Evolutionary conservation across 1,140 invertebrate species (phyloP).

Genomic region (Drosophila subobscura): DNA sequence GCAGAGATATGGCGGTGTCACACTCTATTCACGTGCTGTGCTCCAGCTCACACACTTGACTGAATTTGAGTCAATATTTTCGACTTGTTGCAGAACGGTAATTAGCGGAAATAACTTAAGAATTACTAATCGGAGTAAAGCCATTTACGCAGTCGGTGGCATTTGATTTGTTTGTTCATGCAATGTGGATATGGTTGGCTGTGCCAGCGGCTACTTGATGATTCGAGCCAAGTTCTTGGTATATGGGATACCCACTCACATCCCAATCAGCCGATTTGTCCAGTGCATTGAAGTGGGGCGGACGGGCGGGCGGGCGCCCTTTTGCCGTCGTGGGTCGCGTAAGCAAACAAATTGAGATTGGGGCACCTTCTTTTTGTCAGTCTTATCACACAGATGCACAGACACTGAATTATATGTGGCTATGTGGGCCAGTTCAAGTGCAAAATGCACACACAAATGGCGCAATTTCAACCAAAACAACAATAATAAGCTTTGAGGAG

Average conservation of each 20-base stretch:
- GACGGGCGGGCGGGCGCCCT: slow-evolving; percentile 48
- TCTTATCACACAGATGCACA: slow-evolving; percentile 47
- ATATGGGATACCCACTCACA: not conserved
- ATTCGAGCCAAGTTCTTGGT: slow-evolving; percentile 20
- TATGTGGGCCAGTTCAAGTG: slow-evolving; percentile 69
- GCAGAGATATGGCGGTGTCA: slow-evolving; percentile 23
- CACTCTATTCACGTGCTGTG: slow-evolving; percentile 24
- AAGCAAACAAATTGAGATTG: slow-evolving; percentile 68
- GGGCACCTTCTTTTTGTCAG: slow-evolving; percentile 31
- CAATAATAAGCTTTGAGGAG: slow-evolving; percentile 13
- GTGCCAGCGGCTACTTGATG: slow-evolving; percentile 20
- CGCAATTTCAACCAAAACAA: slow-evolving; percentile 37
- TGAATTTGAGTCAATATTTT: slow-evolving; percentile 36
- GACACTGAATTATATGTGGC: not conserved
- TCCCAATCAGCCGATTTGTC: too few species aligned
- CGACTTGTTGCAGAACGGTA: slow-evolving; percentile 21
- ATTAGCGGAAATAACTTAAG: slow-evolving; percentile 46
- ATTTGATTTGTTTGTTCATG: slow-evolving; percentile 18
- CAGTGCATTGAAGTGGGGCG: slow-evolving; percentile 20
- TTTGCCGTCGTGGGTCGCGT: slow-evolving; percentile 43
- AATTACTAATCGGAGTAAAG: slow-evolving; percentile 31
- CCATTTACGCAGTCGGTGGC: slow-evolving; percentile 7
- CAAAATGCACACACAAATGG: slow-evolving; percentile 67
- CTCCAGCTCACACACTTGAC: not conserved
- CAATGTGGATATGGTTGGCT: slow-evolving; percentile 2